Conservation (phyloP, 92 coral and sea anemone species). For the Phymanthus crucifer region DNA sequence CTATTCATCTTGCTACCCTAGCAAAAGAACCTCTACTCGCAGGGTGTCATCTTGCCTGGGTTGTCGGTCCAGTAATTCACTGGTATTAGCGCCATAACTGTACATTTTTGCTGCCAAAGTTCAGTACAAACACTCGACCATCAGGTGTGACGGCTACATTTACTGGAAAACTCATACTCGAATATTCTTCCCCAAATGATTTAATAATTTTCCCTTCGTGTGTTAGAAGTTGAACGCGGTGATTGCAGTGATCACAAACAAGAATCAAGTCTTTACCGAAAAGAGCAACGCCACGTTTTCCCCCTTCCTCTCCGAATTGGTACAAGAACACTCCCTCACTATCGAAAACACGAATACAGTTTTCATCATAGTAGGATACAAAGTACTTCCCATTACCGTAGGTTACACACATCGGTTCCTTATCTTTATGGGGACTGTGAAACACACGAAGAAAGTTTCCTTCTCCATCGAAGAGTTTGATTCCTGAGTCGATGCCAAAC, state of each 20-base stretch:
- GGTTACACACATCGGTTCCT: not conserved
- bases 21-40: too few relatives aligned
- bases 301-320: slow-evolving; percentile 6
- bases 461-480: too few relatives aligned
- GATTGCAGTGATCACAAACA: slow-evolving; percentile 13
- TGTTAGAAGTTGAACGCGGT: slow-evolving; percentile 3
- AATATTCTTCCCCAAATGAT: not conserved
- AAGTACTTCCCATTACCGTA: slow-evolving; percentile 1
- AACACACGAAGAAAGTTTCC: slow-evolving; percentile 1
- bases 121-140: slow-evolving; percentile 2
- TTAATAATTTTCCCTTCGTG: not conserved
- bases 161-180: not conserved
- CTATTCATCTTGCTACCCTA: too few relatives aligned
- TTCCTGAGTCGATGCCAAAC: not conserved
- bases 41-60: too few relatives aligned
- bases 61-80: not conserved
- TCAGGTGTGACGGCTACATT: not conserved
- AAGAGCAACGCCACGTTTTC: slow-evolving; percentile 1
- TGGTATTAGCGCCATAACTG: slow-evolving; percentile 3
- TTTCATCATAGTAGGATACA: too few relatives aligned
- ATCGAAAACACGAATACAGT: slow-evolving; percentile 7
- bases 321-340: not conserved
- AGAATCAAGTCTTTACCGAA: slow-evolving; percentile 17
- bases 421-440: not conserved
- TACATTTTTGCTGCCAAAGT: not conserved